A percentile compares a stretch with the other conserved stretches of the same genome.
Evolutionary conservation across 2,797 vertebrate species (phyloP).

Genomic region (Euthynnus affinis): DNA sequence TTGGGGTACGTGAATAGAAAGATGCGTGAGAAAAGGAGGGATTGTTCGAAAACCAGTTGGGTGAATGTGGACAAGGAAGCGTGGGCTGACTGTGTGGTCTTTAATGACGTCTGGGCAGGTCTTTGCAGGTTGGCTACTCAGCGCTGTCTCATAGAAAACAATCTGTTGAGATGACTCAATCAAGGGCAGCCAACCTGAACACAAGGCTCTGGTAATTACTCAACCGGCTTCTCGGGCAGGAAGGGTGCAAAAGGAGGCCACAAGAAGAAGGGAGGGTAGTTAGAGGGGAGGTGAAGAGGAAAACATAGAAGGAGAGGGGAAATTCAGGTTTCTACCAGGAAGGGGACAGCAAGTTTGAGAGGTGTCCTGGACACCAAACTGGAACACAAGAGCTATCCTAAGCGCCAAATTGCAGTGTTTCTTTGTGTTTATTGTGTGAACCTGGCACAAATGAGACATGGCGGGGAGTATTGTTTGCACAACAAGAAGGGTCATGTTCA

Average conservation of each 20-base stretch:
- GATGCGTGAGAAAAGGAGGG: constrained; percentile 48
- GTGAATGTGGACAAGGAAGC: constrained; percentile 36
- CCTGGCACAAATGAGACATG: constrained; percentile 67
- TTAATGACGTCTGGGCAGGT: constrained; percentile 68
- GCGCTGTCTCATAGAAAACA: constrained; percentile 60
- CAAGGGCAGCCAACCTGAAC: constrained; percentile 74
- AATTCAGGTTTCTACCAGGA: constrained; percentile 51
- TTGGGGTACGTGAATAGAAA: constrained; percentile 48
- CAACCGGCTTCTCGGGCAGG: constrained; percentile 43
- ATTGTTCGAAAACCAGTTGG: constrained; percentile 62
- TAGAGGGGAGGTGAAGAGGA: background rate
- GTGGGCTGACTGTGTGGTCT: constrained; percentile 72
- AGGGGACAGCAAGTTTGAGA: constrained; percentile 36
- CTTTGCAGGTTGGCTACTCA: constrained; percentile 68
- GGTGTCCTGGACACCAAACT: constrained; percentile 52
- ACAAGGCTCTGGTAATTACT: constrained; percentile 73
- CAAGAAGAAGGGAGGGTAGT: constrained; percentile 14
- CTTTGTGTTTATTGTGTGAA: constrained; percentile 72
- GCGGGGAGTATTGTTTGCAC: constrained; percentile 69
- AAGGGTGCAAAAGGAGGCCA: constrained; percentile 57
- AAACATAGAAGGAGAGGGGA: constrained; percentile 20
- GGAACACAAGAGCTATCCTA: constrained; percentile 54
- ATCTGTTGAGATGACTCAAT: constrained; percentile 78
- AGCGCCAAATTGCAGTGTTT: constrained; percentile 55
- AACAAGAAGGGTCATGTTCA: constrained; percentile 71